Conservation (phyloP, 1,140 invertebrate genomes). For the Macrosteles quadrilineatus region DNA sequence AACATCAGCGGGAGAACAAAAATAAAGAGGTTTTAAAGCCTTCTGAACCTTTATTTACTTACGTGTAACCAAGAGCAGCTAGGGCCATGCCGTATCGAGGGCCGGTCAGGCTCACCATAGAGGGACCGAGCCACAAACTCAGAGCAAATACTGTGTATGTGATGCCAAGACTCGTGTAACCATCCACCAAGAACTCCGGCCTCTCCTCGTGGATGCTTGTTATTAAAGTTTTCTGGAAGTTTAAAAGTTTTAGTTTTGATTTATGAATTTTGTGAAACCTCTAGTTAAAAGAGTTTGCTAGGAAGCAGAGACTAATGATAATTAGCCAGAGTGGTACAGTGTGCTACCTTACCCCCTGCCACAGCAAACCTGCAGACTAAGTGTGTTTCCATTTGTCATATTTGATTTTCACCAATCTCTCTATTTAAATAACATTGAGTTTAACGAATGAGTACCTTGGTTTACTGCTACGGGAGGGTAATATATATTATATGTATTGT, state of each 20-base stretch:
- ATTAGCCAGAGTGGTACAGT: not conserved
- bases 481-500: no score
- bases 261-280: no score
- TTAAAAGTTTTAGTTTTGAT: not conserved
- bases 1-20: no score
- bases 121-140: conserved; percentile 91
- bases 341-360: no score
- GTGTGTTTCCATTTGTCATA: no score
- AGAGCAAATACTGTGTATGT: conserved; percentile 87
- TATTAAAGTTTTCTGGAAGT: conserved; percentile 81
- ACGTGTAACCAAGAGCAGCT: conserved; percentile 74
- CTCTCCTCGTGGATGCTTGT: conserved; percentile 78
- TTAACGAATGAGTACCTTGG: no score
- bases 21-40: no score
- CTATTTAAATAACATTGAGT: no score
- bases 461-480: no score
- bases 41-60: no score
- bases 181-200: conserved; percentile 76
- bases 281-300: not conserved
- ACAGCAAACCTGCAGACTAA: no score
- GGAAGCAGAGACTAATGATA: not conserved
- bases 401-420: no score
- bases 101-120: conserved; percentile 79
- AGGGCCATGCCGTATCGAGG: conserved; percentile 82
- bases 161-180: conserved; percentile 85